Base-by-base conservation (phyloP, 2,797 vertebrate species). In the Tinamus major region DNA sequence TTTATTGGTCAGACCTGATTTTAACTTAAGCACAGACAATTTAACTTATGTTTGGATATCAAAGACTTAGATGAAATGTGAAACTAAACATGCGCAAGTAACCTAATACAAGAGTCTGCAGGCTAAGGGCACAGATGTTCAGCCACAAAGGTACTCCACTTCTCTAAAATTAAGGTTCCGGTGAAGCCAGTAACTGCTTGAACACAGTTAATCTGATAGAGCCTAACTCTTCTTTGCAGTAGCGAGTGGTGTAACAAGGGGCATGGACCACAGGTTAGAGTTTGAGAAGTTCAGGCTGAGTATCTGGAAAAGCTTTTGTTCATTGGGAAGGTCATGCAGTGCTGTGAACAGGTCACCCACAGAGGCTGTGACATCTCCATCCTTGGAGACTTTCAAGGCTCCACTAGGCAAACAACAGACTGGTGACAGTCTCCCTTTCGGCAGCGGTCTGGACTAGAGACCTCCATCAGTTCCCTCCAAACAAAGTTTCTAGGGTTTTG, bases 21-120 rank as follows among this genome's bases (percentile, higher is more conserved):
- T 95, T 64, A 85, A 5, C 24, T 88, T 79, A 86, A 77, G 84
- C 18, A 88, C 19, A 67, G 39, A 41, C 27, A 78, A 31, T 61
- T 19, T 74, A 74, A 61, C 9, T 62, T n/a, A 68, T 75, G 4
- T 61, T 77, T 77, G 2, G 2, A 68, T 87, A 67, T n/a, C 51
- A 68, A 70, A 86, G 23, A 23, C 15, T 77, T 53, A 20, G 21
- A 41, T 61, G 35, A 72, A 64, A 96, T 63, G 29, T 42, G 33
- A 82, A 92, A 79, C 42, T 20, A 64, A 79, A 44, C 20, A 31
- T 3, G 5, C 20, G 49, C 3, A 16, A 21, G 21, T 42, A 23
- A 85, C 8, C 18, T 58, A 75, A 29, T 10, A 6, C 1, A 6
- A 35, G 2, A 71, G 9, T 12, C 56, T 65, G 8, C 59, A 75